Evolutionary conservation across 1,140 invertebrate genomes (phyloP).

Genomic region (Drosophila dunni): DNA sequence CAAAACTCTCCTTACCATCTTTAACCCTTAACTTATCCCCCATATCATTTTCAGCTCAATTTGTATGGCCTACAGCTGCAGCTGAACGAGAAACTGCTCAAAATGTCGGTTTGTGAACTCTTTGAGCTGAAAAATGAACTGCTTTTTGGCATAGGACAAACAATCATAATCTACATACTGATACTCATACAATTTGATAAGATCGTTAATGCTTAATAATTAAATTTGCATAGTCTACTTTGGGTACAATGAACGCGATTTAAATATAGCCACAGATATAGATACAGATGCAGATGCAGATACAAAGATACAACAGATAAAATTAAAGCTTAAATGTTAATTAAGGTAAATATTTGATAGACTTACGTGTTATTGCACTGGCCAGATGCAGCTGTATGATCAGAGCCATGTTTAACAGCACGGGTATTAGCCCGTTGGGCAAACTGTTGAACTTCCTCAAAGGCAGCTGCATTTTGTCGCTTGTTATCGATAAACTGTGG

Average conservation of each 20-base stretch:
- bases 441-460: constrained; percentile 44
- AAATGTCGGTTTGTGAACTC: constrained; percentile 54
- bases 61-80: constrained; percentile 60
- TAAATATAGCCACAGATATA: constrained; percentile 36
- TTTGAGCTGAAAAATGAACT: constrained; percentile 65
- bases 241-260: constrained; percentile 9
- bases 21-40: background rate
- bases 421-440: constrained; percentile 12
- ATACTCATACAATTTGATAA: constrained; percentile 77
- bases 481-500: constrained; percentile 39
- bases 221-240: constrained; percentile 25
- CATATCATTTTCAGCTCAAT: constrained; percentile 36
- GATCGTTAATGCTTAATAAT: constrained; percentile 63
- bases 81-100: constrained; percentile 45
- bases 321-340: constrained; percentile 14
- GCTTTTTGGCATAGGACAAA: constrained; percentile 54
- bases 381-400: constrained; percentile 47
- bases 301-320: constrained; percentile 15
- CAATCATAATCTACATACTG: constrained; percentile 60
- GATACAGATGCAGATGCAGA: constrained; percentile 31
- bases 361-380: constrained; percentile 74
- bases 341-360: constrained; percentile 30
- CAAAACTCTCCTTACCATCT: too few relatives aligned
- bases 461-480: constrained; percentile 12
- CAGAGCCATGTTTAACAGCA: background rate